phyloP scores from a whole-genome alignment of 2,113 vertebrate species.

The Gymnocephalus cernua region DNA sequence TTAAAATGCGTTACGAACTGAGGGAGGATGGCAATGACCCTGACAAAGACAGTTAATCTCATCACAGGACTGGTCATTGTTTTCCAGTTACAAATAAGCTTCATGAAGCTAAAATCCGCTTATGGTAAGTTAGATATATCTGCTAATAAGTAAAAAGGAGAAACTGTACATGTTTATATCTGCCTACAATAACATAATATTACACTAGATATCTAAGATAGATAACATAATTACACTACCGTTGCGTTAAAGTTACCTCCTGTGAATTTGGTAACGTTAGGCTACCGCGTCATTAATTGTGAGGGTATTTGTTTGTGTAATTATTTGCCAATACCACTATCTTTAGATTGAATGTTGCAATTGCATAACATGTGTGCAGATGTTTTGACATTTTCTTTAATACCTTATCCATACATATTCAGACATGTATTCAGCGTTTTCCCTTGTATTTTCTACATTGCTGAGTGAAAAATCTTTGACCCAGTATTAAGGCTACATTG shows the following conservation, averaged over 20 bases:
- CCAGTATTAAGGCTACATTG: background rate
- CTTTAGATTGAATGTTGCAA: background rate
- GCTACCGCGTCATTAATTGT: too few species aligned
- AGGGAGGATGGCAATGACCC: constrained; percentile 40
- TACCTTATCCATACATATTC: background rate
- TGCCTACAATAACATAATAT: too few species aligned
- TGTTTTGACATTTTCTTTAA: background rate
- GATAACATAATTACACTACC: too few species aligned
- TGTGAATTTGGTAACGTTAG: too few species aligned
- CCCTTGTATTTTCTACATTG: background rate
- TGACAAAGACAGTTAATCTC: constrained; percentile 45
- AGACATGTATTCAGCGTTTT: too few species aligned
- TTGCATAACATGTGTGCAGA: background rate
- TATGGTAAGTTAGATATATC: constrained; percentile 60
- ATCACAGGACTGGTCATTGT: constrained; percentile 63
- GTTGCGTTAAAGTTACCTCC: too few species aligned
- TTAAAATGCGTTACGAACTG: constrained; percentile 9
- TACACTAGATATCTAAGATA: too few species aligned
- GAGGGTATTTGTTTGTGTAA: too few species aligned
- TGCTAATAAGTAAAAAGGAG: too few species aligned
- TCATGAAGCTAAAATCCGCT: constrained; percentile 15
- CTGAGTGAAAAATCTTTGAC: background rate
- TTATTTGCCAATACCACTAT: background rate
- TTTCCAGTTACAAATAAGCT: constrained; percentile 61
- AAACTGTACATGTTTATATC: too few species aligned